phyloP scores from a whole-genome alignment of 2,113 vertebrate species.

The Perccottus glenii region DNA sequence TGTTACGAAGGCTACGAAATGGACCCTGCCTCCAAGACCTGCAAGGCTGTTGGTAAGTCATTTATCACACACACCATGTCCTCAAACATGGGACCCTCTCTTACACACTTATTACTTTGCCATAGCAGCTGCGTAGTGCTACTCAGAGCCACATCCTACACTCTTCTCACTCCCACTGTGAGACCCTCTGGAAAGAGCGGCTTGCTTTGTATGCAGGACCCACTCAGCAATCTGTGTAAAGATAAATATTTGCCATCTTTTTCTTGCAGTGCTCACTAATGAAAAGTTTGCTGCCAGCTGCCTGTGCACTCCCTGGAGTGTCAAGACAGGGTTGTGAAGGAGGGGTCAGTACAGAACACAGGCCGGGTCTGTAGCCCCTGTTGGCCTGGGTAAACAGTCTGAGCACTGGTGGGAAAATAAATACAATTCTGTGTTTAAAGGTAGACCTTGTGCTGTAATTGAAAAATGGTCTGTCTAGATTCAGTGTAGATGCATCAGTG shows the following conservation, averaged over 20 bases:
- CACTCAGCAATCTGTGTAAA: slow-evolving; percentile 63
- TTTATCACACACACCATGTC: slow-evolving; percentile 3
- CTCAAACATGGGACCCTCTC: slow-evolving; percentile 9
- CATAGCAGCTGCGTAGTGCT: slow-evolving; percentile 31
- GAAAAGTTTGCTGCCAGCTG: slow-evolving; percentile 65
- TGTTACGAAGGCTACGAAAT: slow-evolving; percentile 97
- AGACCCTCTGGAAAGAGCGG: slow-evolving; percentile 31
- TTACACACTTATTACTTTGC: slow-evolving; percentile 24
- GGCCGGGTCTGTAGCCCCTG: slow-evolving; percentile 30
- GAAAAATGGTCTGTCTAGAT: slow-evolving; percentile 1
- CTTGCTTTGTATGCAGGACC: slow-evolving; percentile 63
- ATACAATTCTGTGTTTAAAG: slow-evolving; percentile 28
- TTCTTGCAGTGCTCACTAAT: slow-evolving; percentile 61
- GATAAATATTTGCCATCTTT: slow-evolving; percentile 77
- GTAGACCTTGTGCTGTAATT: background rate
- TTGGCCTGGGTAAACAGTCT: slow-evolving; percentile 44
- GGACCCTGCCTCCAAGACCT: slow-evolving; percentile 93
- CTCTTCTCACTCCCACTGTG: slow-evolving; percentile 46
- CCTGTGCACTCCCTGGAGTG: slow-evolving; percentile 44
- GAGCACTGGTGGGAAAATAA: slow-evolving; percentile 34
- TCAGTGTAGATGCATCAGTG: slow-evolving; percentile 5
- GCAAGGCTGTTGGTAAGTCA: slow-evolving; percentile 95
- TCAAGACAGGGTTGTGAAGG: slow-evolving; percentile 15
- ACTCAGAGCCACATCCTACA: slow-evolving; percentile 35
- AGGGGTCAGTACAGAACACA: slow-evolving; percentile 21